Percentiles rank a stretch among this genome's conserved stretches.
phyloP scores from a whole-genome alignment of 2,113 vertebrate species.

The Turnix velox region DNA sequence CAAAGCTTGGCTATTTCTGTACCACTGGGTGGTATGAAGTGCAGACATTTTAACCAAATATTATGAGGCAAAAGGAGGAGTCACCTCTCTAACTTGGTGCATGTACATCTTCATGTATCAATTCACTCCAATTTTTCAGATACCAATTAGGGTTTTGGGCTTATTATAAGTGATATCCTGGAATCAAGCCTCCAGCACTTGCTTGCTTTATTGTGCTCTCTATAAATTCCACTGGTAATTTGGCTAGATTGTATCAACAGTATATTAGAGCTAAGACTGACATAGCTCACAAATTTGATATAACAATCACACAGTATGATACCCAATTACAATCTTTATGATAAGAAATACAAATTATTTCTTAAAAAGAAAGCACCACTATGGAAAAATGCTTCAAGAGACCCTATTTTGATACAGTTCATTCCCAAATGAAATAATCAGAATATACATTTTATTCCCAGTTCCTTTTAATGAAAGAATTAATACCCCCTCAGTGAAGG shows the following conservation, averaged over 20 bases:
- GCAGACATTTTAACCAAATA: neutral
- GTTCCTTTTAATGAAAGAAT: neutral
- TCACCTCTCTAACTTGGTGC: neutral
- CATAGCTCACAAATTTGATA: neutral
- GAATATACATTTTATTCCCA: neutral
- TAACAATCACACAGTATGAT: neutral
- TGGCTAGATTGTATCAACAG: neutral
- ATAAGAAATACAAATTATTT: neutral
- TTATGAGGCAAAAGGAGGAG: neutral
- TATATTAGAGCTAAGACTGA: neutral
- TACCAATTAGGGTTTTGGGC: neutral
- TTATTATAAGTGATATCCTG: neutral
- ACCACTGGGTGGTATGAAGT: neutral
- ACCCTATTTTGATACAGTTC: neutral
- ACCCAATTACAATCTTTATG: neutral
- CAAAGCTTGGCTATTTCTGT: neutral
- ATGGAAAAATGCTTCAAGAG: neutral
- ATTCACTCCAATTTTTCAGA: neutral
- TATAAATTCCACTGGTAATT: neutral
- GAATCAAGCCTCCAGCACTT: neutral
- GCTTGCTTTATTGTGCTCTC: neutral
- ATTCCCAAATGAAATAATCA: neutral
- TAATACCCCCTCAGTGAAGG: neutral
- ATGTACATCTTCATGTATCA: neutral
- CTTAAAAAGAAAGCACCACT: neutral